Conservation (phyloP, 2,797 vertebrate genomes). For the Amblyopsis hoosieri region DNA sequence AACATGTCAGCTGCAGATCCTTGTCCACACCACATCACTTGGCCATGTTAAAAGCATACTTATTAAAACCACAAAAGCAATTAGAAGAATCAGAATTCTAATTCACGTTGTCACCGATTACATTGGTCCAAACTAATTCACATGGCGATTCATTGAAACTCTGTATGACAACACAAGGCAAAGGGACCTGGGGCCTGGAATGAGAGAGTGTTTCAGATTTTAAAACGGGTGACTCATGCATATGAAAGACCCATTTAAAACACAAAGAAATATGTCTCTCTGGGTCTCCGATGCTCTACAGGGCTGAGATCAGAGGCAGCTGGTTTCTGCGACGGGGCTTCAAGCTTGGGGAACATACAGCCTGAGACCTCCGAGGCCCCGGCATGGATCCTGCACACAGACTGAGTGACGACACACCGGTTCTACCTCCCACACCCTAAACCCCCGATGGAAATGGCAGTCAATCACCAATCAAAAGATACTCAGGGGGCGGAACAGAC, state of each 20-base stretch:
- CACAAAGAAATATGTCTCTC: slow-evolving; percentile 51
- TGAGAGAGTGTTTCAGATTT: slow-evolving; percentile 67
- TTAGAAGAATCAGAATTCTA: slow-evolving; percentile 49
- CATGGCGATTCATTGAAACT: slow-evolving; percentile 52
- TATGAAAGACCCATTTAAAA: slow-evolving; percentile 72
- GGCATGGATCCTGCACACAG: slow-evolving; percentile 67
- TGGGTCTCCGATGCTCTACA: slow-evolving; percentile 58
- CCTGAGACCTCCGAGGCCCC: slow-evolving; percentile 63
- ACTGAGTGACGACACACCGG: slow-evolving; percentile 51
- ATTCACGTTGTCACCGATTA: slow-evolving; percentile 46
- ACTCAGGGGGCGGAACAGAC: slow-evolving; percentile 46
- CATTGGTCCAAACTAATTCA: slow-evolving; percentile 47
- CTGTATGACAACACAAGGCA: slow-evolving; percentile 51
- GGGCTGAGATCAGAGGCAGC: slow-evolving; percentile 68
- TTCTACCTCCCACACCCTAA: neutral
- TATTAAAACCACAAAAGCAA: slow-evolving; percentile 45
- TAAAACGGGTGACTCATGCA: slow-evolving; percentile 72
- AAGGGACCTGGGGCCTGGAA: slow-evolving; percentile 46
- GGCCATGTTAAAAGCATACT: slow-evolving; percentile 22
- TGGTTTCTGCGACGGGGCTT: slow-evolving; percentile 57
- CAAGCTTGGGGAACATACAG: slow-evolving; percentile 57
- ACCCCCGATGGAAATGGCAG: slow-evolving; percentile 57
- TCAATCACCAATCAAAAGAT: slow-evolving; percentile 67
- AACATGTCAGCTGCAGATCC: no score
- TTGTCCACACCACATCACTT: slow-evolving; percentile 6